phyloP scores from a whole-genome alignment of 2,113 vertebrate species.

The Osmerus mordax region DNA sequence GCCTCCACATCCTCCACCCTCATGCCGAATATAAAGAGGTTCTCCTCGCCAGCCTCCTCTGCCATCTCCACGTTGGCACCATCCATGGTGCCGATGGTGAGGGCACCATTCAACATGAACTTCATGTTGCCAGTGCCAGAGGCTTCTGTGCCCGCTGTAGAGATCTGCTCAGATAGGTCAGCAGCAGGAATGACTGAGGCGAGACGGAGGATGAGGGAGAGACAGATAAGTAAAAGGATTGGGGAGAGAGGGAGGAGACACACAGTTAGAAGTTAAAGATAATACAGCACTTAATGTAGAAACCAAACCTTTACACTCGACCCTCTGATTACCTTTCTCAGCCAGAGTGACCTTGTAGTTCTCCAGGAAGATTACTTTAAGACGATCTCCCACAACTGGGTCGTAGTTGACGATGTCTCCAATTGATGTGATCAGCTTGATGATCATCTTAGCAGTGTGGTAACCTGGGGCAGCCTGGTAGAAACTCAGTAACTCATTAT shows the following conservation, averaged over 20 bases:
- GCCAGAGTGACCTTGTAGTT: constrained; percentile 91
- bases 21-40: constrained; percentile 93
- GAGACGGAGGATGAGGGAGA: not conserved
- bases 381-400: constrained; percentile 82
- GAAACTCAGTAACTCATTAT: not conserved
- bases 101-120: constrained; percentile 89
- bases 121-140: constrained; percentile 95
- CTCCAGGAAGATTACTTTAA: constrained; percentile 90
- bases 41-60: constrained; percentile 82
- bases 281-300: not conserved
- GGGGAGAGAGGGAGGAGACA: not conserved
- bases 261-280: not conserved
- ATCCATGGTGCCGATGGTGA: constrained; percentile 93
- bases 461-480: constrained; percentile 89
- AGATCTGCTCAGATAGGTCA: constrained; percentile 91
- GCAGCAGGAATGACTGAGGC: constrained; percentile 79
- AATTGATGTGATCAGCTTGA: constrained; percentile 85
- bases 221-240: not conserved
- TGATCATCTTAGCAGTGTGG: constrained; percentile 93
- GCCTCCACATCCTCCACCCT: constrained; percentile 82
- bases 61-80: constrained; percentile 94
- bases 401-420: constrained; percentile 89
- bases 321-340: constrained; percentile 77
- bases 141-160: constrained; percentile 88
- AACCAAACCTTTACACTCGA: no score